Base-by-base conservation (phyloP, 2,888 invertebrate genomes). In the Rhamnusium bicolor region DNA sequence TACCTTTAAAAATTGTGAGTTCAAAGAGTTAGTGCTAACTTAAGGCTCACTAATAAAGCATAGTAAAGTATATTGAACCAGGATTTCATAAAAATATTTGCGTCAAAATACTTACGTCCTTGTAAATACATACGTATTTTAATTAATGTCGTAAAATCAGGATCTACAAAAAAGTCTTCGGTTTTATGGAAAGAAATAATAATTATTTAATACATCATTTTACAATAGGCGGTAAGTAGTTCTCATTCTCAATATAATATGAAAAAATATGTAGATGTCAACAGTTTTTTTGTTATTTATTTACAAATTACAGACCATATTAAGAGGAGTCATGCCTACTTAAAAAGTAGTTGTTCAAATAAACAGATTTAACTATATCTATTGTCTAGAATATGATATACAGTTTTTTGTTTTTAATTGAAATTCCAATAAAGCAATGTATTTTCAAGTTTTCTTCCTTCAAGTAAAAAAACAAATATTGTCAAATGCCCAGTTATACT, bases 61-160 rank as follows among this genome's bases (percentile, higher is more conserved):
- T 6, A 24, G 40, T 54, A 54, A 54, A 76, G 75, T 73, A 62
- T 76, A 76, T 73, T 73, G 73, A 77, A 72, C 71, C 71, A 73
- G 74, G 70, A 74, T 72, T 75, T 69, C 70, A 69, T 69, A 60
- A 74, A 74, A 71, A 76, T 78, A 74, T 78, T 70, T 74, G 71
- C 74, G 72, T 74, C 74, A 78, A 78, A 78, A 76, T 40, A 40
- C n/a, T 40, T 71, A 76, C 58, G 72, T 74, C 78, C 78, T 74
- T 78, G 76, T 74, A 71, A 66, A 54, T 76, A 71, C 72, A 71
- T 72, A 68, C 71, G 71, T 69, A 72, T 78, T 72, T 70, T 66
- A 29, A 65, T 53, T 47, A 40, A 40, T 40, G 40, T 40, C 40
- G 49, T 54, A 27, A 58, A 71, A 71, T 49, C 21, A 12, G 29